Conservation (phyloP, 2,888 invertebrate species). For the Sphecodes monilicornis region DNA sequence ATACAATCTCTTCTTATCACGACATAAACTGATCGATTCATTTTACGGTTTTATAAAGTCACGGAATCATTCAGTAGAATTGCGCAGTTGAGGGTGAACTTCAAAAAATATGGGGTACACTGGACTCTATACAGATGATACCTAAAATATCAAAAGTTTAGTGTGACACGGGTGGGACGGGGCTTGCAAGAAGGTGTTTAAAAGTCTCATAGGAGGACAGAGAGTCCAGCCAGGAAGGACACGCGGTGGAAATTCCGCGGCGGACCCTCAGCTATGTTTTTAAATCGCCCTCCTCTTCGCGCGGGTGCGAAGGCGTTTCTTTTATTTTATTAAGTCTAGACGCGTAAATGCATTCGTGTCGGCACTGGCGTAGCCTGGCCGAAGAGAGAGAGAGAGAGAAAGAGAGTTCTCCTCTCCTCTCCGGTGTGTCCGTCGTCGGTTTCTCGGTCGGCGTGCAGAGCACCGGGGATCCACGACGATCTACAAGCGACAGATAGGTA, state of each 20-base stretch:
- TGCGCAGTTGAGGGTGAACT: no score
- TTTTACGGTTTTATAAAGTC: no score
- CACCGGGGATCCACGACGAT: conserved; percentile 14
- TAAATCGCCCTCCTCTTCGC: conserved; percentile 72
- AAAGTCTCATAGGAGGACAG: conserved; percentile 31
- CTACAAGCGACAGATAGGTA: conserved; percentile 2
- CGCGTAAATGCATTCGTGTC: conserved; percentile 83
- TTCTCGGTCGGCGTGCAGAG: conserved; percentile 23
- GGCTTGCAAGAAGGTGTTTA: conserved; percentile 13
- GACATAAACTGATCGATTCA: no score
- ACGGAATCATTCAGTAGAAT: no score
- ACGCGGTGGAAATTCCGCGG: conserved; percentile 77
- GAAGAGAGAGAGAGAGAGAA: conserved; percentile 20
- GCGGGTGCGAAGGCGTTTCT: conserved; percentile 78
- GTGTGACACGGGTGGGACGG: neutral
- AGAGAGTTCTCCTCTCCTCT: conserved; percentile 21
- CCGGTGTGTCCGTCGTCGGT: conserved; percentile 54
- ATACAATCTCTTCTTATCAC: no score
- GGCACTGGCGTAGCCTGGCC: conserved; percentile 79
- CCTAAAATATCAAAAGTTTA: neutral
- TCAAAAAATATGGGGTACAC: no score
- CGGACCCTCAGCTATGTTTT: conserved; percentile 75
- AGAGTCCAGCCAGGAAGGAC: conserved; percentile 60
- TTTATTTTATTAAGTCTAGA: conserved; percentile 84
- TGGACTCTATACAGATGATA: no score